Percentiles rank a stretch among this genome's conserved stretches.
Evolutionary conservation across 2,113 vertebrate species (phyloP).

Genomic region (Arenaria interpres): DNA sequence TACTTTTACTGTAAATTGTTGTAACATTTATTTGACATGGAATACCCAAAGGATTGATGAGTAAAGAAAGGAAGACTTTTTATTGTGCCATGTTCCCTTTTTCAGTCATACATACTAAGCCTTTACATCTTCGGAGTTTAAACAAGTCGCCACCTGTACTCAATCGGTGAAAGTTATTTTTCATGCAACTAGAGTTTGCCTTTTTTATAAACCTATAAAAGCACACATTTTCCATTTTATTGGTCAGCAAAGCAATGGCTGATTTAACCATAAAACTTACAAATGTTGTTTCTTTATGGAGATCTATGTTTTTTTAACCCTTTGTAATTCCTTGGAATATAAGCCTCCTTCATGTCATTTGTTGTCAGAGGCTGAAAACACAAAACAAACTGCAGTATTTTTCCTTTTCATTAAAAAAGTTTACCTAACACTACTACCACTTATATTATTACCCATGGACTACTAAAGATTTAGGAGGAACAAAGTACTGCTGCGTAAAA

Average conservation of each 20-base stretch:
- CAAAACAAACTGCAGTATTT: slow-evolving; percentile 57
- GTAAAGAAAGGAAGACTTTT: slow-evolving; percentile 84
- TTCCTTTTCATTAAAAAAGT: slow-evolving; percentile 54
- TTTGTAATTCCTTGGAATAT: slow-evolving; percentile 69
- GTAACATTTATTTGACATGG: slow-evolving; percentile 92
- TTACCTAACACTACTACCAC: slow-evolving; percentile 15
- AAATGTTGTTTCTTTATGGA: slow-evolving; percentile 76
- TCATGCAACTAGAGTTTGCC: slow-evolving; percentile 80
- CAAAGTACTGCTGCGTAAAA: slow-evolving; percentile 45
- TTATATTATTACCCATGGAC: slow-evolving; percentile 49
- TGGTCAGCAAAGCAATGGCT: slow-evolving; percentile 78
- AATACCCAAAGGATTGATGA: slow-evolving; percentile 90
- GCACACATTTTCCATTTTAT: slow-evolving; percentile 85
- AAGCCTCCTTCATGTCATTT: slow-evolving; percentile 44
- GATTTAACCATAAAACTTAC: slow-evolving; percentile 78
- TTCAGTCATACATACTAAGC: slow-evolving; percentile 89
- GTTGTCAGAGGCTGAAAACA: slow-evolving; percentile 49
- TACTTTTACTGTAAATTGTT: slow-evolving; percentile 92
- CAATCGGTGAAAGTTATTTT: slow-evolving; percentile 84
- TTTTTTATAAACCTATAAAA: slow-evolving; percentile 85
- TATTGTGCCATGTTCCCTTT: slow-evolving; percentile 89
- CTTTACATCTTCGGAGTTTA: slow-evolving; percentile 83
- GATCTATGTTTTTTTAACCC: slow-evolving; percentile 68
- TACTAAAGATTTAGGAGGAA: slow-evolving; percentile 71
- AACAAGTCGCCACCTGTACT: slow-evolving; percentile 86